Evolutionary conservation across 2,113 vertebrate genomes (phyloP).

Genomic region (Cisticola juncidis): DNA sequence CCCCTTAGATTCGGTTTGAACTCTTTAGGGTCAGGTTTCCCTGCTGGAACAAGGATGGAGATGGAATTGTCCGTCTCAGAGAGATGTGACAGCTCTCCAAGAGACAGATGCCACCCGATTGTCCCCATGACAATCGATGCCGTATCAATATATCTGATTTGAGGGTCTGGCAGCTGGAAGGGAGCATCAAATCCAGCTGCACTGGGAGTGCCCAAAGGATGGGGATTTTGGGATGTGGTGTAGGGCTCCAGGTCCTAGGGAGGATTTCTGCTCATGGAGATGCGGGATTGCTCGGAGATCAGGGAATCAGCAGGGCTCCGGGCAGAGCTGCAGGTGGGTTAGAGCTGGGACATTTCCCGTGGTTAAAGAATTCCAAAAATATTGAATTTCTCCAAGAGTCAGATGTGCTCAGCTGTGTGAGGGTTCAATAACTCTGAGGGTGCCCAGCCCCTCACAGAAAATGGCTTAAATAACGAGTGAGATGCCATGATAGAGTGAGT

Average conservation of each 20-base stretch:
- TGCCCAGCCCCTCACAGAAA: neutral
- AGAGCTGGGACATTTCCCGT: neutral
- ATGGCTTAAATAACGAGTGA: neutral
- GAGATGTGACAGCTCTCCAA: neutral
- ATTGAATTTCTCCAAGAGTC: neutral
- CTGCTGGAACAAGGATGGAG: neutral
- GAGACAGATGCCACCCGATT: neutral
- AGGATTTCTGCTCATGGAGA: neutral
- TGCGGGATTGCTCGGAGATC: neutral
- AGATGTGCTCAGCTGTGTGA: neutral
- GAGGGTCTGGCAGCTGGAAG: neutral
- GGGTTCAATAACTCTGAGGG: neutral
- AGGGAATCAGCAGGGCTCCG: neutral
- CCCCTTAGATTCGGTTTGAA: neutral
- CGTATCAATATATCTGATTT: neutral
- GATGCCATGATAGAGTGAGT: neutral
- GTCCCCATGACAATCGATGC: fast-evolving
- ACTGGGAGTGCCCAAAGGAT: neutral
- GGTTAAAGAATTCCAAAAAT: neutral
- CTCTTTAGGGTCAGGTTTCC: neutral
- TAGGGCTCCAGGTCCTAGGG: neutral
- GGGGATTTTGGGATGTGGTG: neutral
- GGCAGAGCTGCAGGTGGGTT: neutral
- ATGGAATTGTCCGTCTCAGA: neutral
- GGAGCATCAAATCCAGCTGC: neutral